Evolutionary conservation across 2,797 vertebrate genomes (phyloP).

Genomic region (Calcarius lapponicus): DNA sequence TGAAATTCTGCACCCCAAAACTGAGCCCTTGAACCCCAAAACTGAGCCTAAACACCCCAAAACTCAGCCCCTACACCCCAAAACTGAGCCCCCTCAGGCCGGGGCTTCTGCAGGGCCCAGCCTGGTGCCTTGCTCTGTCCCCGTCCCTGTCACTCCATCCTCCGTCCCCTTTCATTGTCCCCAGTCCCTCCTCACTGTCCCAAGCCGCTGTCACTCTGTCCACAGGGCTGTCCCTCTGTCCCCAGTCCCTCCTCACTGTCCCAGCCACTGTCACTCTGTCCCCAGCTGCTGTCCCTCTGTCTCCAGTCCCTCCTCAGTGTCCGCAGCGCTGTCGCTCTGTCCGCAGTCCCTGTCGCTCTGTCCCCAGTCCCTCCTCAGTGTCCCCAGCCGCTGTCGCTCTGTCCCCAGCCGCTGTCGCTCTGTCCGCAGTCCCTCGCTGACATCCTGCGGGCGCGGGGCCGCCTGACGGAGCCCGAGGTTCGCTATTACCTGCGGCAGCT

Average conservation of each 20-base stretch:
- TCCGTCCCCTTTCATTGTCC: no score
- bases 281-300: no score
- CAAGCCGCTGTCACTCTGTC: no score
- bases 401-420: neutral
- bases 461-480: conserved; percentile 68
- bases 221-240: no score
- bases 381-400: neutral
- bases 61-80: no score
- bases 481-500: conserved; percentile 71
- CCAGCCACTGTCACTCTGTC: no score
- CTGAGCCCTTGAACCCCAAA: rapidly evolving
- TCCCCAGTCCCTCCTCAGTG: neutral
- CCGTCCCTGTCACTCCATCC: no score
- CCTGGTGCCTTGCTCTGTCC: neutral
- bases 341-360: neutral
- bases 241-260: no score
- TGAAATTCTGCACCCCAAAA: neutral
- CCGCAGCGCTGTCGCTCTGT: no score
- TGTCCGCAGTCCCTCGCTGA: neutral
- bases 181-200: no score
- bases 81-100: neutral
- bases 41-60: neutral
- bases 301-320: no score
- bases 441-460: conserved; percentile 52
- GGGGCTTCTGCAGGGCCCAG: neutral